These are phyloP conservation scores for Catharus minimus DNA, from an alignment of 2,113 vertebrate genomes.

Conservation along the genomic window DNA sequence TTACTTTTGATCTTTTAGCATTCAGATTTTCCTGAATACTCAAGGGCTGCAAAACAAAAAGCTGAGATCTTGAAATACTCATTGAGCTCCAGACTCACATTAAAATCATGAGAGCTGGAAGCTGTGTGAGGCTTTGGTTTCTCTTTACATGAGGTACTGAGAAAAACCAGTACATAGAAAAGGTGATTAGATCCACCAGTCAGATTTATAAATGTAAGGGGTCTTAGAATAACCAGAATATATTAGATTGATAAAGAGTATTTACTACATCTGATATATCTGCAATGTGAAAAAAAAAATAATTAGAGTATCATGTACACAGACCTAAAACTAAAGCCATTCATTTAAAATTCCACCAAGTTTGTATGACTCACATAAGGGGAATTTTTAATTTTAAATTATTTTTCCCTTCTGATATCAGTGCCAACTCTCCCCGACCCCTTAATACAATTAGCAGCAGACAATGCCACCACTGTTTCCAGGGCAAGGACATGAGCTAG, in stretches of 20 bases:
- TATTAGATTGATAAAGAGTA: slow-evolving; percentile 12
- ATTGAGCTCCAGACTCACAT: background rate
- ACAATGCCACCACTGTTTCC: slow-evolving; percentile 71
- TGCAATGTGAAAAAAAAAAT: background rate
- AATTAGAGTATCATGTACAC: background rate
- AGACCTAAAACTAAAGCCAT: slow-evolving; percentile 19
- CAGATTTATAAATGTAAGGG: slow-evolving; percentile 14
- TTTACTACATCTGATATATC: slow-evolving; percentile 11
- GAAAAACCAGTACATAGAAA: background rate
- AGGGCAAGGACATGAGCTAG: slow-evolving; percentile 33
- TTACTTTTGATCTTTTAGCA: background rate
- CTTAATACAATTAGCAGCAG: slow-evolving; percentile 48
- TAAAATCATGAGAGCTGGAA: background rate
- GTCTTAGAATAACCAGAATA: slow-evolving; percentile 8
- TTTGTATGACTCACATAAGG: slow-evolving; percentile 47
- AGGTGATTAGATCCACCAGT: slow-evolving; percentile 8
- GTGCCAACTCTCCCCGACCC: slow-evolving; percentile 47
- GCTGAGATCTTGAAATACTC: background rate
- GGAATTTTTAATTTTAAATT: slow-evolving; percentile 65
- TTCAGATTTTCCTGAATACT: background rate
- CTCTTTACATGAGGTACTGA: background rate
- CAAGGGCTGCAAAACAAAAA: background rate
- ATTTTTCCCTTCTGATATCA: slow-evolving; percentile 67
- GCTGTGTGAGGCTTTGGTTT: slow-evolving; percentile 8
- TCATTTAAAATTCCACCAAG: slow-evolving; percentile 26